Percentiles rank a stretch among this genome's conserved stretches.
Evolutionary conservation across 2,888 invertebrate species (phyloP).

Genomic region (Magallana nippona): DNA sequence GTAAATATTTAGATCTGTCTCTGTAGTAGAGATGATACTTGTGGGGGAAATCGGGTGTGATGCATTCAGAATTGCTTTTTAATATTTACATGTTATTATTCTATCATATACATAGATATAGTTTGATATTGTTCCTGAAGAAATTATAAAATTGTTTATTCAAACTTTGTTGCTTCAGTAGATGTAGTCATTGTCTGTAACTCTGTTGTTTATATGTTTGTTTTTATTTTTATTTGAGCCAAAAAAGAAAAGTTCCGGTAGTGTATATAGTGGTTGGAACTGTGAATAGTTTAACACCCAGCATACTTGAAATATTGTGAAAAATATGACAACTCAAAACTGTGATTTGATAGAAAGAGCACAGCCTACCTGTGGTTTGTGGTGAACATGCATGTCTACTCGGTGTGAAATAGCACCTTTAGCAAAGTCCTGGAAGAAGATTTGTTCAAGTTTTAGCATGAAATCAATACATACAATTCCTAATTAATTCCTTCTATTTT

Average conservation of each 20-base stretch:
- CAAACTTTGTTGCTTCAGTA: neutral
- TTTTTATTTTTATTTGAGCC: neutral
- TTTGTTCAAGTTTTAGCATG: too few relatives aligned
- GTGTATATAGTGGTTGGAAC: neutral
- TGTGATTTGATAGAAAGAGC: neutral
- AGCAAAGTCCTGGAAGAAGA: too few relatives aligned
- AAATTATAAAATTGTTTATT: neutral
- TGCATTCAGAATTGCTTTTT: neutral
- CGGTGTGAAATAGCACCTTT: too few relatives aligned
- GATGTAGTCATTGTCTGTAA: neutral
- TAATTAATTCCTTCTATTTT: too few relatives aligned
- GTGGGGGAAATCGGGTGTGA: conserved; percentile 14
- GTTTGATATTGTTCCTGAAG: neutral
- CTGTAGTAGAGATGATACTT: neutral
- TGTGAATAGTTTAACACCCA: conserved; percentile 14
- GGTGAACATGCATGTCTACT: too few relatives aligned
- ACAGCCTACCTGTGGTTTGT: too few relatives aligned
- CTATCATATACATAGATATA: conserved; percentile 4
- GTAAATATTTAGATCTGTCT: neutral
- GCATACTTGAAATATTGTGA: neutral
- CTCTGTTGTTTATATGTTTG: neutral
- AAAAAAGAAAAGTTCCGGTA: neutral
- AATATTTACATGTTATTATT: neutral
- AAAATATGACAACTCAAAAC: neutral
- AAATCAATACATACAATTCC: too few relatives aligned